Conservation (phyloP, 2,888 invertebrate genomes). For the Diploptera punctata region DNA sequence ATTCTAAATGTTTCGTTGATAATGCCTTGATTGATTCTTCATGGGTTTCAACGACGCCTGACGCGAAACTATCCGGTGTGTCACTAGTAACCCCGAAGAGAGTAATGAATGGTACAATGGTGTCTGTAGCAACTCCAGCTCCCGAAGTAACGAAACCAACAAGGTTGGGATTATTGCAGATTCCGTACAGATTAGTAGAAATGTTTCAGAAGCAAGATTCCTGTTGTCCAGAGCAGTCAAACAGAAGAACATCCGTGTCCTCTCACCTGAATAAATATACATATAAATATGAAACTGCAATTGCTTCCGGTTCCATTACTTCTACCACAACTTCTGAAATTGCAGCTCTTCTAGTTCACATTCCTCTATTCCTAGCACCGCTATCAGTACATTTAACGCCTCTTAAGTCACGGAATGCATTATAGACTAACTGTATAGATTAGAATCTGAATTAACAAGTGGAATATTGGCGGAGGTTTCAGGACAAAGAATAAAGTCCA, state of each 20-base stretch:
- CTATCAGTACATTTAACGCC: slow-evolving; percentile 36
- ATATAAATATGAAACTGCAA: slow-evolving; percentile 44
- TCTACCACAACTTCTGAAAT: slow-evolving; percentile 42
- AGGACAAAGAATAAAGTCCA: slow-evolving; percentile 63
- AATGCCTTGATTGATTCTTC: slow-evolving; percentile 63
- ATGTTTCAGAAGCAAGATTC: slow-evolving; percentile 84
- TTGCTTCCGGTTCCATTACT: slow-evolving; percentile 55
- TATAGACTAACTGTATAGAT: slow-evolving; percentile 84
- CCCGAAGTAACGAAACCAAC: slow-evolving; percentile 51
- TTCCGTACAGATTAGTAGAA: slow-evolving; percentile 86
- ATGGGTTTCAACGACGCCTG: slow-evolving; percentile 51
- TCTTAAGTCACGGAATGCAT: slow-evolving; percentile 80
- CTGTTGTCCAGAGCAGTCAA: slow-evolving; percentile 79
- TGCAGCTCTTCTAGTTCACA: slow-evolving; percentile 46
- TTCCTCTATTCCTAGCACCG: background rate
- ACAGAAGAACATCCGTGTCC: slow-evolving; percentile 73
- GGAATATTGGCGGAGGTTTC: slow-evolving; percentile 77
- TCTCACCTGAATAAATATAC: slow-evolving; percentile 28
- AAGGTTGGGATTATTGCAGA: slow-evolving; percentile 85
- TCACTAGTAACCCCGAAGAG: too few species aligned
- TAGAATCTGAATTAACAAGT: slow-evolving; percentile 83
- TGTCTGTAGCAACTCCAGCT: slow-evolving; percentile 55
- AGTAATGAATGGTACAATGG: slow-evolving; percentile 77
- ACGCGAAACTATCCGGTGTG: slow-evolving; percentile 61
- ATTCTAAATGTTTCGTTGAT: slow-evolving; percentile 66